phyloP scores from a whole-genome alignment of 2,797 vertebrate genomes.

The Menidia menidia region DNA sequence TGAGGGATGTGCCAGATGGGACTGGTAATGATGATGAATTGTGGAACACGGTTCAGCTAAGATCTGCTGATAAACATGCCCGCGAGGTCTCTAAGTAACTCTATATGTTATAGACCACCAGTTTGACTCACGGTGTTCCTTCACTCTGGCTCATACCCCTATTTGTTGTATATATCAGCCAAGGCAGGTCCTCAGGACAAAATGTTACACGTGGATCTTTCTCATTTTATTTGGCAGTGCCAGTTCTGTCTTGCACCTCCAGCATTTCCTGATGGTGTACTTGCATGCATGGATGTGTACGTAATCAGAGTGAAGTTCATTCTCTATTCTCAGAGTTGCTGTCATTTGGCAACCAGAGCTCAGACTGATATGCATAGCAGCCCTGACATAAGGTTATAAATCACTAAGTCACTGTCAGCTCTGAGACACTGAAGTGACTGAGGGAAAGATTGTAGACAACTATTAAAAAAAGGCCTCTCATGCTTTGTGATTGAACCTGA shows the following conservation, averaged over 20 bases:
- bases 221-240: not conserved
- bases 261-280: not conserved
- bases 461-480: not conserved
- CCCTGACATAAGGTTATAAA: slow-evolving; percentile 45
- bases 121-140: slow-evolving; percentile 26
- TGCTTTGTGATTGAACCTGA: slow-evolving; percentile 8
- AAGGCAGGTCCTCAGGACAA: not conserved
- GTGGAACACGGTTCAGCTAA: slow-evolving; percentile 68
- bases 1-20: slow-evolving; percentile 59
- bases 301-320: slow-evolving; percentile 36
- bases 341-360: slow-evolving; percentile 55
- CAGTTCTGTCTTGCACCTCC: slow-evolving; percentile 5
- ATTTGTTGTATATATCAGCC: slow-evolving; percentile 9
- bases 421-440: slow-evolving; percentile 7
- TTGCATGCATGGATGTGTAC: slow-evolving; percentile 16
- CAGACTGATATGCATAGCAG: slow-evolving; percentile 44
- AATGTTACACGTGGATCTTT: slow-evolving; percentile 2
- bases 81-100: slow-evolving; percentile 73
- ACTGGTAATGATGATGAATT: slow-evolving; percentile 77
- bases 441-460: slow-evolving; percentile 20
- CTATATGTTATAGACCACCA: slow-evolving; percentile 48
- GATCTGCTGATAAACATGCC: slow-evolving; percentile 84
- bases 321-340: slow-evolving; percentile 59
- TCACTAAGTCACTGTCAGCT: slow-evolving; percentile 50
- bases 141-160: slow-evolving; percentile 13